Conservation (phyloP, 2,888 invertebrate genomes). For the Scaptomyza caliginosa region DNA sequence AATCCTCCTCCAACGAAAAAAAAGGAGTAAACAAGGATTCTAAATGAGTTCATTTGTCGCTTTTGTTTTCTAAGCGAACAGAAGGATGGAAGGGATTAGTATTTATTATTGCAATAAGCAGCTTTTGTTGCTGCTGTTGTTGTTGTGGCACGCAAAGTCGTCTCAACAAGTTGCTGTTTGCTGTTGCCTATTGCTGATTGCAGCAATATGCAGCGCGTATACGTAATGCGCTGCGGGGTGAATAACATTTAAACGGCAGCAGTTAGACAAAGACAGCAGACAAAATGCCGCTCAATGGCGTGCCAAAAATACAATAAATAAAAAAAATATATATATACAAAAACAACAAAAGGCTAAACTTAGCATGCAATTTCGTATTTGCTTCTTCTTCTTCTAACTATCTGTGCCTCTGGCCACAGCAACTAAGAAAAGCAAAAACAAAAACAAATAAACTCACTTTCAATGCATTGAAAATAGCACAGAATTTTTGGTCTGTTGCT, state of each 20-base stretch:
- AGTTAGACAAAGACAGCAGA: background rate
- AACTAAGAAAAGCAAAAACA: background rate
- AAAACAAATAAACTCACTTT: constrained; percentile 56
- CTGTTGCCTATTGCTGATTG: constrained; percentile 46
- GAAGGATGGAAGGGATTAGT: constrained; percentile 19
- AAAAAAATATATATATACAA: too few relatives aligned
- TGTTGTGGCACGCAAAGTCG: constrained; percentile 41
- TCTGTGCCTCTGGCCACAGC: constrained; percentile 34
- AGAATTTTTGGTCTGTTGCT: constrained; percentile 20
- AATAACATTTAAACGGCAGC: constrained; percentile 63
- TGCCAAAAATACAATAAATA: constrained; percentile 53
- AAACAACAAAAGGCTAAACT: constrained; percentile 77
- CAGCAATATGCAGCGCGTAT: constrained; percentile 61
- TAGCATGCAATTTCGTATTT: constrained; percentile 69
- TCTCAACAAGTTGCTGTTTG: constrained; percentile 67
- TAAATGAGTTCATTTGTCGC: constrained; percentile 17
- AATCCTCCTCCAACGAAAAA: background rate
- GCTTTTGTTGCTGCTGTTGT: constrained; percentile 27
- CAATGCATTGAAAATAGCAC: constrained; percentile 75
- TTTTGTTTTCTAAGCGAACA: constrained; percentile 3
- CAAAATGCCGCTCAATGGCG: constrained; percentile 76
- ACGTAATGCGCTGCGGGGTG: constrained; percentile 67
- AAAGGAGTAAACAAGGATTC: constrained; percentile 13
- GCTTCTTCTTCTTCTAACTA: constrained; percentile 1
- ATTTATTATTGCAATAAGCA: constrained; percentile 37